These are phyloP conservation scores for Campylomormyrus numenius DNA, from an alignment of 2,113 vertebrate genomes.

Conservation along the genomic window DNA sequence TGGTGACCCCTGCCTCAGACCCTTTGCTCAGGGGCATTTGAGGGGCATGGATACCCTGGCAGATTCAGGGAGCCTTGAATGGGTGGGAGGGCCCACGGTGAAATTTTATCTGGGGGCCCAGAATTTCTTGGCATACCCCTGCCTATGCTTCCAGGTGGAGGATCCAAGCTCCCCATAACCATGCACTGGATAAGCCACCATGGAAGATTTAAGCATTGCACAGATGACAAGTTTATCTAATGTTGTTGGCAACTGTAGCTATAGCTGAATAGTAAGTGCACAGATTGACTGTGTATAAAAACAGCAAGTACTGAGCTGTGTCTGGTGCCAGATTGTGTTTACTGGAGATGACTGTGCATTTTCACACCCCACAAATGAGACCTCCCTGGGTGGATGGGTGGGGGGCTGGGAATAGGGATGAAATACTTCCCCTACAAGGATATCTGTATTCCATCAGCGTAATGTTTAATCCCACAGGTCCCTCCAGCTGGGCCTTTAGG, in stretches of 20 bases:
- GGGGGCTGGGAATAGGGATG: background rate
- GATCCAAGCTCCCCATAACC: background rate
- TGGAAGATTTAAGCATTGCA: background rate
- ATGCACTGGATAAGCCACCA: background rate
- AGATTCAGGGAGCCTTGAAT: background rate
- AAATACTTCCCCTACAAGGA: background rate
- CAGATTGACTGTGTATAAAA: background rate
- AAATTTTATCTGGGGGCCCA: background rate
- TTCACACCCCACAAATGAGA: background rate
- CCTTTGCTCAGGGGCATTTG: background rate
- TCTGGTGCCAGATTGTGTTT: background rate
- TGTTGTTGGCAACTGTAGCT: background rate
- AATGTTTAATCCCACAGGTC: background rate
- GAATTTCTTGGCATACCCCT: background rate
- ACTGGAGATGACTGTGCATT: background rate
- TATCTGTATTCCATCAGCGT: background rate
- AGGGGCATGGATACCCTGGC: background rate
- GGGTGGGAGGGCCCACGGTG: no score
- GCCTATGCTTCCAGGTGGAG: background rate
- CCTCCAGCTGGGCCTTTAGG: background rate
- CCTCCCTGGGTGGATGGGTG: background rate
- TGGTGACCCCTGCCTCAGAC: background rate
- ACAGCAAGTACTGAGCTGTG: background rate
- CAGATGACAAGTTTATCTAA: conserved; percentile 2
- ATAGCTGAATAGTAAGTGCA: background rate